Base-by-base conservation (phyloP, 2,113 vertebrate species). In the Protomyctophum bolini region DNA sequence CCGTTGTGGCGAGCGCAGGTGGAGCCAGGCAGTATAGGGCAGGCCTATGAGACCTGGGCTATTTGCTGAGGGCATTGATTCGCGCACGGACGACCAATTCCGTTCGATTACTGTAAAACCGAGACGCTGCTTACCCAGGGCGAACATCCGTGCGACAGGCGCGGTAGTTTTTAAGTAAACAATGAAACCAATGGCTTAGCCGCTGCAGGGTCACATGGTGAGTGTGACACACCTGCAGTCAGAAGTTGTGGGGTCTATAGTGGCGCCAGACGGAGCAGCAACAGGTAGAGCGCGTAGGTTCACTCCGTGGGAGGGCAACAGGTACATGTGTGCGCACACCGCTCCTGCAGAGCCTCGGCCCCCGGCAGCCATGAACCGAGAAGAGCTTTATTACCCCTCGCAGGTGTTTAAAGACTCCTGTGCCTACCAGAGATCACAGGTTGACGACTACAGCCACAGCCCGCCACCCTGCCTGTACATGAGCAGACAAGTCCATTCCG, bases 401-500 rank as follows among this genome's bases (percentile, higher is more conserved):
- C 96, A 95, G 79, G 92, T 97, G 67, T 98, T 97, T 90, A 99
- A 98, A 88, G 97, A 99, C 70, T 85, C 97, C 1, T 98, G 96
- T 9, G 94, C 92, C 5, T 98, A 95, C 82, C 97, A 98, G 93
- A 92, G 96, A 70, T 47, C 90, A 8, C 94, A 91, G 6, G 88
- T 79, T n/a, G 96, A 95, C 62, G 96, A 97, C 69, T 97, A 94
- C 91, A 94, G 49, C 83, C 79, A 89, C 72, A 94, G 92, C 61
- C 97, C 97, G 46, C 97, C 97, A 0, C 95, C 97, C 29, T 98
- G 97, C 85, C 94, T 98, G 47, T 98, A 98, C 86, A 93, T 98
- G 95, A 92, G 94, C 82, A 89, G 97, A 59, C 96, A 96, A 86
- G 92, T 90, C 1, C 93, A 93, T 55, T 83, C 91, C 9, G 86